phyloP scores from a whole-genome alignment of 2,113 vertebrate species.

The Onychostruthus taczanowskii region DNA sequence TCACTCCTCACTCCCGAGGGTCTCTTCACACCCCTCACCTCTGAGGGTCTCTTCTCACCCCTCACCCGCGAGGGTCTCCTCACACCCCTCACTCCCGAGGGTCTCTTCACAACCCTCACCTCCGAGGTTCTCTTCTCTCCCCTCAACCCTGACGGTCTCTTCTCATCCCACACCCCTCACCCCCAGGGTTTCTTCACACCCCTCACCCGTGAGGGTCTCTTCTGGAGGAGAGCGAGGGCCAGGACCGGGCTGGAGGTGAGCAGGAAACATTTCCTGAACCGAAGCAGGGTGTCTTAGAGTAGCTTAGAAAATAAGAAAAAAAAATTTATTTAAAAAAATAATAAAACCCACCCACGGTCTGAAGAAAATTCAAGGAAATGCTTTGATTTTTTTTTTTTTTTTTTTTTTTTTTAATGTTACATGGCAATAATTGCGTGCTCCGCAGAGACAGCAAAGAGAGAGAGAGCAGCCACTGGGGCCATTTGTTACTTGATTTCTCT shows the following conservation, averaged over 20 bases:
- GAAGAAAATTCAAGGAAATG: neutral
- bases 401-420: constrained; percentile 9
- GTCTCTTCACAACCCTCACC: no score
- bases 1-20: no score
- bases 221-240: neutral
- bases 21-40: no score
- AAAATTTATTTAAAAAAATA: no score
- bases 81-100: no score
- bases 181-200: no score
- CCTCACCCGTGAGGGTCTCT: no score
- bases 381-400: constrained; percentile 6
- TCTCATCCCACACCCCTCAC: no score
- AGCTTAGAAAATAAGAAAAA: neutral
- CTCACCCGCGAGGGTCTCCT: no score
- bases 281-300: neutral
- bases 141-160: no score
- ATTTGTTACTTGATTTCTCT: neutral
- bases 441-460: neutral
- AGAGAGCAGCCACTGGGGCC: neutral
- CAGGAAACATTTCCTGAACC: neutral
- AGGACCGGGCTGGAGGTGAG: neutral
- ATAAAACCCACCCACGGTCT: neutral
- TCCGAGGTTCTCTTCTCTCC: no score
- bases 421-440: neutral
- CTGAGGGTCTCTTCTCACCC: no score